Conservation (phyloP, 2,888 invertebrate species). For the Galerucella pusilla region DNA sequence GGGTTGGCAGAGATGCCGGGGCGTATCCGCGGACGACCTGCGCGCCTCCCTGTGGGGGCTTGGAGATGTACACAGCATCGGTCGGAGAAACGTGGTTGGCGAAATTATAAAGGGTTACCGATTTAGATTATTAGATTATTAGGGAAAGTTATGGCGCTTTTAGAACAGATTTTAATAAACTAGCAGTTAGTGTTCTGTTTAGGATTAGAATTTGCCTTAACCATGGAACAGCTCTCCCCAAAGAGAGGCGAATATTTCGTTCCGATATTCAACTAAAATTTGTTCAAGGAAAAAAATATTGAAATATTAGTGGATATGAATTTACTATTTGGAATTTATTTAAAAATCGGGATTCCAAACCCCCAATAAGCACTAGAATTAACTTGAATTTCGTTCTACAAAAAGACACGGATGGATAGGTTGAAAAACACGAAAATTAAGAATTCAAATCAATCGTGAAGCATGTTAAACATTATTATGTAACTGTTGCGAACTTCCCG, state of each 20-base stretch:
- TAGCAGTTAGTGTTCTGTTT: too few relatives aligned
- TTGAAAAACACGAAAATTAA: neutral
- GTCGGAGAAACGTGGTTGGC: neutral
- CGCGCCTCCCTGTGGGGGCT: conserved; percentile 55
- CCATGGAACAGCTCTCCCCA: too few relatives aligned
- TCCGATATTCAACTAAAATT: too few relatives aligned
- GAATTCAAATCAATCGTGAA: neutral
- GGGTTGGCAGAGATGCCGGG: conserved; percentile 62
- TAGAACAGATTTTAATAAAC: neutral
- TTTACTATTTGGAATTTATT: too few relatives aligned
- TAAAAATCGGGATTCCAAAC: too few relatives aligned
- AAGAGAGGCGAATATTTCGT: too few relatives aligned
- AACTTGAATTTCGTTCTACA: neutral
- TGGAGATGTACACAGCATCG: conserved; percentile 9
- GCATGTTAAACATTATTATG: neutral
- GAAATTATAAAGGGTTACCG: conserved; percentile 5
- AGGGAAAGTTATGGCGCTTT: neutral
- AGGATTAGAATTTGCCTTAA: too few relatives aligned
- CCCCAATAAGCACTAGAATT: too few relatives aligned
- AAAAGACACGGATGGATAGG: neutral
- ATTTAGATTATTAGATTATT: neutral
- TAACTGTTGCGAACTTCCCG: neutral
- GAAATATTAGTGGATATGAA: too few relatives aligned
- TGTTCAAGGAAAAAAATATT: too few relatives aligned
- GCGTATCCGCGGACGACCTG: conserved; percentile 57